These are phyloP conservation scores for Leptarthrus brevirostris DNA, from an alignment of 2,888 invertebrate species.

Conservation along the genomic window DNA sequence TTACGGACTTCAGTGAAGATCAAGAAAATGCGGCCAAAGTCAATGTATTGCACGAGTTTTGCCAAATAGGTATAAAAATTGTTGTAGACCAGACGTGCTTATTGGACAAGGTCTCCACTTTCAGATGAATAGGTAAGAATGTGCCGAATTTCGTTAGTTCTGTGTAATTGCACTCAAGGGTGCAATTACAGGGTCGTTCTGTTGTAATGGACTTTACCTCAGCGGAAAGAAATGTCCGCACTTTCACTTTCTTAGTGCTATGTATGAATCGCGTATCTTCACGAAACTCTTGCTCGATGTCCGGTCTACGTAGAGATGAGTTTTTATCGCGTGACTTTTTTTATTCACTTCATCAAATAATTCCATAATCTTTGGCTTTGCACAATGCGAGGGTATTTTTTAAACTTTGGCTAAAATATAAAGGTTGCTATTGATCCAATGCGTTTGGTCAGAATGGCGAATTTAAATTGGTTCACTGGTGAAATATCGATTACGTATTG, in stretches of 20 bases:
- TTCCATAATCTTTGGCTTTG: background rate
- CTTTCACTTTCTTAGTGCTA: slow-evolving; percentile 19
- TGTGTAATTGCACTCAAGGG: background rate
- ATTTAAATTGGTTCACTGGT: background rate
- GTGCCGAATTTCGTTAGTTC: background rate
- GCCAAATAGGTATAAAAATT: background rate
- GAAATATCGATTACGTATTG: slow-evolving; percentile 3
- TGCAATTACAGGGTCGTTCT: background rate
- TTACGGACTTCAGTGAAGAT: background rate
- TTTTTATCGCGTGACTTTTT: no score
- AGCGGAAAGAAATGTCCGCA: background rate
- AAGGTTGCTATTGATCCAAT: background rate
- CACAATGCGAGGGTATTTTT: background rate
- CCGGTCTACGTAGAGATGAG: background rate
- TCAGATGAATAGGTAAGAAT: background rate
- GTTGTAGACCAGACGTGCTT: background rate
- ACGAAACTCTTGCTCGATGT: no score
- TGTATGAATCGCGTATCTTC: background rate
- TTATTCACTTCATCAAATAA: background rate
- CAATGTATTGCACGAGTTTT: background rate
- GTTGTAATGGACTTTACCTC: background rate
- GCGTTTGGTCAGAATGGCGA: background rate
- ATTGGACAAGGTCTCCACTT: background rate
- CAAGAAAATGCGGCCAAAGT: slow-evolving; percentile 1
- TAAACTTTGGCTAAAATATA: background rate